Percentiles rank a stretch among this genome's conserved stretches.
These are phyloP conservation scores for Dipodomys stephensi DNA, from an alignment of 2,113 vertebrate species.

Conservation along the genomic window DNA sequence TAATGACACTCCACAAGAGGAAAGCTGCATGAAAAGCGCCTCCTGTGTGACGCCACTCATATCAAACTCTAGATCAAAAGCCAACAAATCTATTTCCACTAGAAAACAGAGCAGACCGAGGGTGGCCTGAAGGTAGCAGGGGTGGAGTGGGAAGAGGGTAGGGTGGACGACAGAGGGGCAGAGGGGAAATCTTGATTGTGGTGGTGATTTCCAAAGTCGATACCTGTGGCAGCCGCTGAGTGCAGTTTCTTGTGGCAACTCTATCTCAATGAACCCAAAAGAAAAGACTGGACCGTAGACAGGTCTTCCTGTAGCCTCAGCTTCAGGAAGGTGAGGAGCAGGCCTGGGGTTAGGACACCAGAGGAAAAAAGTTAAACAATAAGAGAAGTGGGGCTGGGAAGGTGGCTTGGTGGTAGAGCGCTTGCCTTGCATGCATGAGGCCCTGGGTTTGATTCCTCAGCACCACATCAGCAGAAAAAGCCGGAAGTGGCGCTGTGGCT, in stretches of 20 bases:
- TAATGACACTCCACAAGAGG: neutral
- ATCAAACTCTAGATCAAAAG: neutral
- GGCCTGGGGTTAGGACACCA: neutral
- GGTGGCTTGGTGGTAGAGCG: too few species aligned
- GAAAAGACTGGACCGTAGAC: neutral
- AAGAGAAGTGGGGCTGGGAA: too few species aligned
- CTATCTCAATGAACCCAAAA: neutral
- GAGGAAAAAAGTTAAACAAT: neutral
- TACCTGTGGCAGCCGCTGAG: neutral
- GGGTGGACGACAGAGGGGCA: neutral
- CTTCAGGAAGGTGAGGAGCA: neutral
- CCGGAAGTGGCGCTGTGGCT: too few species aligned
- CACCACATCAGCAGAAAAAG: too few species aligned
- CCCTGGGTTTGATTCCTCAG: too few species aligned
- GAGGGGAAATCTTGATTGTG: neutral
- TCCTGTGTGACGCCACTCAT: neutral
- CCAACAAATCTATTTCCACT: neutral
- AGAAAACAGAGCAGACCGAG: neutral
- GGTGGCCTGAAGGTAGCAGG: too few species aligned
- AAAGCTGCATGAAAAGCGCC: neutral
- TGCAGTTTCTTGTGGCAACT: neutral
- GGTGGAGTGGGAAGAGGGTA: neutral
- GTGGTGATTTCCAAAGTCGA: neutral
- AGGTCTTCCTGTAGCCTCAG: neutral
- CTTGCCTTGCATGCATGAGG: too few species aligned